phyloP scores from a whole-genome alignment of 2,113 vertebrate species.

The Dicerorhinus sumatrensis region DNA sequence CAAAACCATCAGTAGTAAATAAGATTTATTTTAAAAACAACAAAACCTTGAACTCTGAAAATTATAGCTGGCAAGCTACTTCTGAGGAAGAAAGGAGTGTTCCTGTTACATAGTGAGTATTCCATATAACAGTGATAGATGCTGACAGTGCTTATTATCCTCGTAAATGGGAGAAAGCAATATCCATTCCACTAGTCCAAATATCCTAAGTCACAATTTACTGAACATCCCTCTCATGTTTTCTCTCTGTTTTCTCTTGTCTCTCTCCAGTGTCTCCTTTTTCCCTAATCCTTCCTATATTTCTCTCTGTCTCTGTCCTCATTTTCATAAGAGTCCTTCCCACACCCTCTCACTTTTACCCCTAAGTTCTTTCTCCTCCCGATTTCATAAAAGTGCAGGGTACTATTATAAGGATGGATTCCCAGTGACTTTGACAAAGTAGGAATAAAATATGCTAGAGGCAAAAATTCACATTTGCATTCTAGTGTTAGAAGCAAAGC shows the following conservation, averaged over 20 bases:
- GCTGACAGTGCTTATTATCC: neutral
- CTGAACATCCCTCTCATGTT: neutral
- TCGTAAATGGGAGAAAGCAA: neutral
- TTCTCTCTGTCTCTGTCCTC: neutral
- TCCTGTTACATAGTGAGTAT: neutral
- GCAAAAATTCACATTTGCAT: slow-evolving; percentile 73
- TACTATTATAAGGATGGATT: neutral
- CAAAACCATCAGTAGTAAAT: neutral
- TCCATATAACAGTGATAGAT: neutral
- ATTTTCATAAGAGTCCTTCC: neutral
- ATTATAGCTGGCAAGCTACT: neutral
- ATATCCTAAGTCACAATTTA: neutral
- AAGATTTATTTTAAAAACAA: neutral
- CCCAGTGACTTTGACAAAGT: slow-evolving; percentile 53
- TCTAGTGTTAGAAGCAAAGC: slow-evolving; percentile 40
- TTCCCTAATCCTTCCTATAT: neutral
- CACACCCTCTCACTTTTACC: neutral
- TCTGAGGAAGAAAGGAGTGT: neutral
- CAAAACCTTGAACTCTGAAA: neutral
- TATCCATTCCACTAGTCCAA: neutral
- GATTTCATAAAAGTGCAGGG: neutral
- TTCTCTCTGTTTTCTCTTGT: neutral
- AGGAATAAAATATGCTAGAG: slow-evolving; percentile 50
- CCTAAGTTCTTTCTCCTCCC: neutral
- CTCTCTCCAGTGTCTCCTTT: neutral